These are phyloP conservation scores for Microcebus tavaratra DNA, from an alignment of 2,113 vertebrate species.

Conservation along the genomic window DNA sequence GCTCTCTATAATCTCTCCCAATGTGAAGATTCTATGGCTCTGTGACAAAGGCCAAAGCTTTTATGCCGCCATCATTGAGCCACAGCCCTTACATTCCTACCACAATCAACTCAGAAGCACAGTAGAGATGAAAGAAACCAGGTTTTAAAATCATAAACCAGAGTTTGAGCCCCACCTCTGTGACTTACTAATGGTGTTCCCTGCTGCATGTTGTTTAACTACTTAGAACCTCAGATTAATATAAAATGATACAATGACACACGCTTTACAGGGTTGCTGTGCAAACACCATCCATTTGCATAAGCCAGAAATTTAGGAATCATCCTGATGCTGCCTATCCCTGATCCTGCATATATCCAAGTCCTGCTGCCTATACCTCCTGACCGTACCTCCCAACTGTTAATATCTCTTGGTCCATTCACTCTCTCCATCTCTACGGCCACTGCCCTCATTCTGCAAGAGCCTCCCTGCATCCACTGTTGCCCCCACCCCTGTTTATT, in stretches of 20 bases:
- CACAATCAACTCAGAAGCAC: not conserved
- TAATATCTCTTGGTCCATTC: not conserved
- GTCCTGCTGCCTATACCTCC: not conserved
- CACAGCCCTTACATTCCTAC: not conserved
- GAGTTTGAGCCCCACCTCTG: not conserved
- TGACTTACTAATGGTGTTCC: not conserved
- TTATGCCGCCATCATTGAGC: not conserved
- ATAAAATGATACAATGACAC: not conserved
- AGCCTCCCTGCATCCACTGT: not conserved
- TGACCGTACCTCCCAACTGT: not conserved
- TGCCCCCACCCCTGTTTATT: not conserved
- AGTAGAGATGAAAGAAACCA: not conserved
- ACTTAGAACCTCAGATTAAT: not conserved
- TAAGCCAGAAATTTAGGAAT: not conserved
- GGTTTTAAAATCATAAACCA: conserved; percentile 5
- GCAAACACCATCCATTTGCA: not conserved
- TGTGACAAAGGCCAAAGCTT: not conserved
- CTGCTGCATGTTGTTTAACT: not conserved
- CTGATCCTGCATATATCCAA: not conserved
- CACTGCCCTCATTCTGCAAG: not conserved
- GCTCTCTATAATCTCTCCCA: not conserved
- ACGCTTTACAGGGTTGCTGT: not conserved
- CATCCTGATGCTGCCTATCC: not conserved
- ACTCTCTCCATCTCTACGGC: not conserved
- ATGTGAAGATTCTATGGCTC: not conserved